These are phyloP conservation scores for Thamnaconus septentrionalis DNA, from an alignment of 2,113 vertebrate genomes.

Conservation along the genomic window DNA sequence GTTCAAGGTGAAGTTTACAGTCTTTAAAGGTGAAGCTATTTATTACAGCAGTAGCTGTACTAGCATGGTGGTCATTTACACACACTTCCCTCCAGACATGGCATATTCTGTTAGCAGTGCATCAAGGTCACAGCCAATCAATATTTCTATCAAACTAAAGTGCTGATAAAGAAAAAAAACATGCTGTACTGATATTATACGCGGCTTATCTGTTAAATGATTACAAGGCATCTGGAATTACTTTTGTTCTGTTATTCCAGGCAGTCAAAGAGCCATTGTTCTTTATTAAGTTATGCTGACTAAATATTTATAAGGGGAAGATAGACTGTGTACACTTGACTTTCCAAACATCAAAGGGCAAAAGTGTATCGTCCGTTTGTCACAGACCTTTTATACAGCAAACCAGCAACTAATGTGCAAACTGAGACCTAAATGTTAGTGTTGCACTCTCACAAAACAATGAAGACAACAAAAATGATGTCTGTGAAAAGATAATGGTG, in stretches of 20 bases:
- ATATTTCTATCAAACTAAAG: slow-evolving; percentile 18
- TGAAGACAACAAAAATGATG: slow-evolving; percentile 27
- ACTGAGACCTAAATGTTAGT: not conserved
- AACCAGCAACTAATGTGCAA: not conserved
- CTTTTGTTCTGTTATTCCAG: not conserved
- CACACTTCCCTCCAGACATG: not conserved
- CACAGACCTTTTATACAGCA: not conserved
- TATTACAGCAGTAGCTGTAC: not conserved
- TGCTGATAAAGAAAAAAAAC: slow-evolving; percentile 9
- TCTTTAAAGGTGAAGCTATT: no score
- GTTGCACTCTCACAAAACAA: not conserved
- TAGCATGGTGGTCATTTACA: not conserved
- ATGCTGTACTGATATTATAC: not conserved
- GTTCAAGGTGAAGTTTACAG: no score
- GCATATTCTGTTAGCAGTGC: slow-evolving; percentile 16
- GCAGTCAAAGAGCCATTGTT: not conserved
- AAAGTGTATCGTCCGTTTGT: not conserved
- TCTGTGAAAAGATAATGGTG: slow-evolving; percentile 48
- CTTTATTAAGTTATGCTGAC: not conserved
- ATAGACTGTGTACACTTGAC: not conserved
- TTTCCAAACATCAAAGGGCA: not conserved
- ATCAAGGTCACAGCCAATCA: slow-evolving; percentile 22
- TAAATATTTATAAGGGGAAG: not conserved
- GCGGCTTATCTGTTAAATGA: slow-evolving; percentile 2
- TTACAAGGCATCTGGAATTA: not conserved